phyloP scores from a whole-genome alignment of 2,797 vertebrate species.

The Carcharodon carcharias region DNA sequence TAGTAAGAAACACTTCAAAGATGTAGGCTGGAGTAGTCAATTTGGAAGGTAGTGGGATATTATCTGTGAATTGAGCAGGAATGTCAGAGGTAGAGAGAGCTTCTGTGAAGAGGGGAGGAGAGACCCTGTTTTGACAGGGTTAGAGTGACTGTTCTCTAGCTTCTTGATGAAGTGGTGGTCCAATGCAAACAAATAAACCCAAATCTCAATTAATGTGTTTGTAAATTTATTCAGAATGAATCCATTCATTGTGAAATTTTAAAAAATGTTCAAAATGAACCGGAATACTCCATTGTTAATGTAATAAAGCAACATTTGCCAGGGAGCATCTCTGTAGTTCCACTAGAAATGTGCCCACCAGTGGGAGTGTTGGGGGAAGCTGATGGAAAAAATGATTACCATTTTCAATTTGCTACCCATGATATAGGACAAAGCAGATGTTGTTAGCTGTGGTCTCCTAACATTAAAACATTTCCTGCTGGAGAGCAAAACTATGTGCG shows the following conservation, averaged over 20 bases:
- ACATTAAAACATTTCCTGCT: background rate
- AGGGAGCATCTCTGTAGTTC: background rate
- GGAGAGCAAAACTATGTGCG: background rate
- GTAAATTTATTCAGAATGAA: background rate
- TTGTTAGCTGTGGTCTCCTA: background rate
- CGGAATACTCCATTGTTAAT: background rate
- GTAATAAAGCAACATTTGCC: background rate
- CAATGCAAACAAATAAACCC: background rate
- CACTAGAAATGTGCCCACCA: background rate
- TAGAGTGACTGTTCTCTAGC: background rate
- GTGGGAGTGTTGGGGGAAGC: background rate
- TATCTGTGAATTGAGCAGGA: background rate
- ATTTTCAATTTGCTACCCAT: background rate
- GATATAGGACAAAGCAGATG: background rate
- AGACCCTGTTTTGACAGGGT: background rate
- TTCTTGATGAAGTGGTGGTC: background rate
- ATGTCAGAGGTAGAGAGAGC: background rate
- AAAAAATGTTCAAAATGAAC: background rate
- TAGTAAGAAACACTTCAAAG: background rate
- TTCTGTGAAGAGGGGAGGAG: background rate
- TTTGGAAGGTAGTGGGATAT: background rate
- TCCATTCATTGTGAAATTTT: background rate
- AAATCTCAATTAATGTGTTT: background rate
- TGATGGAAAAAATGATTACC: background rate
- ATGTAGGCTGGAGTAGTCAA: background rate